Percentiles rank a stretch among this genome's conserved stretches.
These are phyloP conservation scores for Stegodyphus mimosarum DNA, from an alignment of 1,140 invertebrate species.

Conservation along the genomic window DNA sequence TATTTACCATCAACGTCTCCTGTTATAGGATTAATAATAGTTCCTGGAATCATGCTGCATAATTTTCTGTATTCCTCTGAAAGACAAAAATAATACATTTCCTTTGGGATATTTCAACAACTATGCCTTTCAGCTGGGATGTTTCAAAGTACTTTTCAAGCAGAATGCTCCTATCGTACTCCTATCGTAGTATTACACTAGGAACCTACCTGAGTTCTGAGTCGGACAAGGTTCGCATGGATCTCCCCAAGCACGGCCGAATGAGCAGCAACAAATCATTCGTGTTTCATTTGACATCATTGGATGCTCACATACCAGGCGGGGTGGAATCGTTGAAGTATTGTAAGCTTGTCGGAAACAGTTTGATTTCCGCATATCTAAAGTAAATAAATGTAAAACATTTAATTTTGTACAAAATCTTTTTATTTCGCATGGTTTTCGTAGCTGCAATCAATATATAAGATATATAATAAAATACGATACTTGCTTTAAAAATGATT, in stretches of 20 bases:
- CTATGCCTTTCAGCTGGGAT: too few species aligned
- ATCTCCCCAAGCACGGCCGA: conserved; percentile 86
- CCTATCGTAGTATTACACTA: not conserved
- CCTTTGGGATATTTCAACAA: too few species aligned
- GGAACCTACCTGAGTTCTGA: conserved; percentile 72
- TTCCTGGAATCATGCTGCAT: conserved; percentile 76
- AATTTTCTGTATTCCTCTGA: conserved; percentile 74
- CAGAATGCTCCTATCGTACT: not conserved
- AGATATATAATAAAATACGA: too few species aligned
- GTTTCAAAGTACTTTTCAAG: conserved; percentile 57
- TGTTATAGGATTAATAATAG: conserved; percentile 81
- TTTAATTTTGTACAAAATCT: too few species aligned
- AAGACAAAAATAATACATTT: too few species aligned
- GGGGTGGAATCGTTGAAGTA: conserved; percentile 57
- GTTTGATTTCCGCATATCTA: conserved; percentile 83
- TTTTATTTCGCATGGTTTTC: too few species aligned
- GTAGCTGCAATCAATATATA: too few species aligned
- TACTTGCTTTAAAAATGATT: too few species aligned
- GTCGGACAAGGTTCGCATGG: conserved; percentile 83
- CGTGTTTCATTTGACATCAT: conserved; percentile 83
- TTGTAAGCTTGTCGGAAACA: conserved; percentile 81
- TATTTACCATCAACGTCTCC: conserved; percentile 74
- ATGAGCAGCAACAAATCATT: conserved; percentile 89
- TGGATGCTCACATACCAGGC: conserved; percentile 76
- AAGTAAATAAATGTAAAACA: conserved; percentile 42